Base-by-base conservation (phyloP, 2,888 invertebrate genomes). In the Ariolimax columbianus region DNA sequence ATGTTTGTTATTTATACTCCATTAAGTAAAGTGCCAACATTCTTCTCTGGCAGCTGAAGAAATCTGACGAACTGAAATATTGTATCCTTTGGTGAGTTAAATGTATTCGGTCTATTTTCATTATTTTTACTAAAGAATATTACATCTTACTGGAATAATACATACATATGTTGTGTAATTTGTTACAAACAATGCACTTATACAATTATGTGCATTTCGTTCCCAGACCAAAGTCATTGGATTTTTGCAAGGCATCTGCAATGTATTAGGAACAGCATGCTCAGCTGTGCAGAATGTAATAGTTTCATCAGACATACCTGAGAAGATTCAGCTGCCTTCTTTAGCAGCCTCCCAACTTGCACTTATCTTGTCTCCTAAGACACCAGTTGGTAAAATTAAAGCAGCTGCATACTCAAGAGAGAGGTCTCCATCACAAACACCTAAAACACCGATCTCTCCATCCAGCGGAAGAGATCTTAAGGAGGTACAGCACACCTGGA, bases 371-470 rank as follows among this genome's bases (percentile, higher is more conserved):
- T 79, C 79, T 66, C 79, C 79, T 43, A 79, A 79, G 66, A 79
- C 79, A 0, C 79, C 79, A 17, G 43, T 43, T n/a, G 33, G 63
- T 40, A 79, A 79, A 9, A 33, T 47, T 43, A 33, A 40, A 33
- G 40, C 59, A 38, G 79, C 40, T 7, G 26, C 40, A 63, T n/a
- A 68, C n/a, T n/a, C 36, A 23, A n/a, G 17, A 55, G 63, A 40
- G 4, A 33, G n/a, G 30, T 23, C 36, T 26, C n/a, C 70, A 66
- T 11, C 30, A 33, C 11, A 40, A 83, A 51, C 55, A 55, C 81
- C 83, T 23, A 66, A 40, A 83, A 83, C 83, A 26, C 83, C 83
- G 1, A 43, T 36, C 38, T 66, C 77, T 19, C 83, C 77, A 47
- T 33, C 59, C 0, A 79, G 66, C 47, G 47, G 68, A 47, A 66